phyloP scores from a whole-genome alignment of 2,888 invertebrate species.

The Tupiocoris notatus region DNA sequence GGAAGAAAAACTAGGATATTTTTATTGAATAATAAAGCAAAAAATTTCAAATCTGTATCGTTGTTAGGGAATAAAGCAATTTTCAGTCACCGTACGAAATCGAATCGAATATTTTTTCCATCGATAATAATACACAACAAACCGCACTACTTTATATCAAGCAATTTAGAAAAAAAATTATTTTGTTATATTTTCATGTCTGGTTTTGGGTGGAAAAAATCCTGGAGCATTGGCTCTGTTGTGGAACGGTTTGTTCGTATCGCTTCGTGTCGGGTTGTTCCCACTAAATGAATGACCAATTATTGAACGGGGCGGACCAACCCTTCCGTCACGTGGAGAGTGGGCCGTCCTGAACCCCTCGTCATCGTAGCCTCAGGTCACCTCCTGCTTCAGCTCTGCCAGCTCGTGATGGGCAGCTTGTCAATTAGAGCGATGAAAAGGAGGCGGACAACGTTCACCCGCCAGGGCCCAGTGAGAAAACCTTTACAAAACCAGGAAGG shows the following conservation, averaged over 20 bases:
- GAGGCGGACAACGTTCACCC: slow-evolving; percentile 2
- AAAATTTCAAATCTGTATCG: too few relatives aligned
- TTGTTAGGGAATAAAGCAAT: too few relatives aligned
- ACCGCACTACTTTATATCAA: too few relatives aligned
- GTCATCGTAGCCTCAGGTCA: neutral
- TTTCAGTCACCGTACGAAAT: too few relatives aligned
- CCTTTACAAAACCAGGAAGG: neutral
- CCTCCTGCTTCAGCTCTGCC: neutral
- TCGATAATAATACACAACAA: too few relatives aligned
- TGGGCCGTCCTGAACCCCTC: neutral
- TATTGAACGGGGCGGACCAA: slow-evolving; percentile 36
- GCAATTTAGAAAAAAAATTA: too few relatives aligned
- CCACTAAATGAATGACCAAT: slow-evolving; percentile 40
- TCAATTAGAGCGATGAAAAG: slow-evolving; percentile 34
- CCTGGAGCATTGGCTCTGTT: too few relatives aligned
- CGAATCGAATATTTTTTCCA: too few relatives aligned
- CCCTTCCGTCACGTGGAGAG: neutral
- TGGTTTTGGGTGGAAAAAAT: too few relatives aligned
- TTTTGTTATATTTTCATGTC: too few relatives aligned
- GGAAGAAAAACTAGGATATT: too few relatives aligned
- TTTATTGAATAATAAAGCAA: too few relatives aligned
- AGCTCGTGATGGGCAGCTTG: slow-evolving; percentile 29
- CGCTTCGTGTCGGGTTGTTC: neutral
- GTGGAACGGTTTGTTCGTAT: neutral
- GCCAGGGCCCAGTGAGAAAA: neutral